phyloP scores from a whole-genome alignment of 2,113 vertebrate genomes.

The Tapirus terrestris region DNA sequence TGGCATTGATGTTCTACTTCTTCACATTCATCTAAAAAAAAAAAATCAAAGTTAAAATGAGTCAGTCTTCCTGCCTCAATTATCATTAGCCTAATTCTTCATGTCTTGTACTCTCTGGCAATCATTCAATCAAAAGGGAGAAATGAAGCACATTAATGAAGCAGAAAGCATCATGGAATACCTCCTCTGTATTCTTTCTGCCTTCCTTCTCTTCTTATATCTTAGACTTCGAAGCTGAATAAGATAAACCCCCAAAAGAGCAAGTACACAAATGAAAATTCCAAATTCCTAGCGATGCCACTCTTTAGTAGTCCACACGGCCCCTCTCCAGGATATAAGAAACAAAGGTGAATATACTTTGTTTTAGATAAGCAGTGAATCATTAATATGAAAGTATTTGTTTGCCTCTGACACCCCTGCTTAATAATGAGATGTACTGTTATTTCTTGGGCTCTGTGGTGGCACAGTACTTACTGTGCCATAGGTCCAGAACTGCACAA shows the following conservation, averaged over 20 bases:
- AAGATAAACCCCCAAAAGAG: accelerated
- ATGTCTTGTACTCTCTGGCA: too few relatives aligned
- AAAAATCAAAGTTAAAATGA: background rate
- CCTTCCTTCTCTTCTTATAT: background rate
- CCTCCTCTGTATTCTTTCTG: background rate
- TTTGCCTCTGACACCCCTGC: background rate
- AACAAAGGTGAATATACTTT: background rate
- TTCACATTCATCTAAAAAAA: constrained; percentile 93
- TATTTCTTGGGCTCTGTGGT: background rate
- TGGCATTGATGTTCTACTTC: constrained; percentile 97
- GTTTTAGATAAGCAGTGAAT: too few relatives aligned
- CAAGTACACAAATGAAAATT: too few relatives aligned
- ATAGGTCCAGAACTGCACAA: accelerated
- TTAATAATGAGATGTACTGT: accelerated
- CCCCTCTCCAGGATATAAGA: too few relatives aligned
- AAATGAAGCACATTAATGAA: accelerated
- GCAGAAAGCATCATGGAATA: too few relatives aligned
- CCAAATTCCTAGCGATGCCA: too few relatives aligned
- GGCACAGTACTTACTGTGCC: accelerated
- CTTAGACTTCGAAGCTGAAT: background rate
- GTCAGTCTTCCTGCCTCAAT: background rate
- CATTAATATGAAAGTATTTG: accelerated
- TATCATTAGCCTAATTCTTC: background rate
- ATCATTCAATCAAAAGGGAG: accelerated
- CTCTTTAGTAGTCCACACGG: background rate